These are phyloP conservation scores for Sciurus niger DNA, from an alignment of 2,113 vertebrate genomes.

Conservation along the genomic window DNA sequence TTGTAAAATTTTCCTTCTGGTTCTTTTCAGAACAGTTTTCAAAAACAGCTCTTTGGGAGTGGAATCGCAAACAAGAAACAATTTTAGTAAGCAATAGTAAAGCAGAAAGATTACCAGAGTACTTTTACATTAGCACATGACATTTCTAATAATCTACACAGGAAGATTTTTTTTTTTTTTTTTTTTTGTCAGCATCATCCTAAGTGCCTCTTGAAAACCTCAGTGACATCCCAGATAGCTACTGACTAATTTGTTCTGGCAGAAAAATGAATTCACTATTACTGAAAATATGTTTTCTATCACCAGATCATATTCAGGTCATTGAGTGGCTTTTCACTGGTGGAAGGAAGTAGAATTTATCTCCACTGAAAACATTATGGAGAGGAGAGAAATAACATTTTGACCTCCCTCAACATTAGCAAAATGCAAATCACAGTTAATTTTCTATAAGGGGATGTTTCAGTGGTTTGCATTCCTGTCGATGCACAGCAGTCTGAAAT, in stretches of 20 bases:
- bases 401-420: constrained; percentile 69
- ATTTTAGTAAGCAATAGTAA: constrained; percentile 25
- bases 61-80: constrained; percentile 23
- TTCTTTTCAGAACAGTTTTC: constrained; percentile 51
- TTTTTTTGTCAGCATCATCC: constrained; percentile 33
- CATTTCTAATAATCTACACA: constrained; percentile 76
- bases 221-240: constrained; percentile 50
- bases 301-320: constrained; percentile 78
- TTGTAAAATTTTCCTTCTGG: constrained; percentile 1
- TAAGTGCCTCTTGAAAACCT: constrained; percentile 81
- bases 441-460: constrained; percentile 69
- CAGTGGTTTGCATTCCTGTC: constrained; percentile 52
- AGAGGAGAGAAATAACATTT: constrained; percentile 75
- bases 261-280: constrained; percentile 80
- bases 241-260: constrained; percentile 82
- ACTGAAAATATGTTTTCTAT: constrained; percentile 78
- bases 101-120: constrained; percentile 27
- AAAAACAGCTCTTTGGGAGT: constrained; percentile 28
- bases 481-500: constrained; percentile 26
- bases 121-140: constrained; percentile 67
- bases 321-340: constrained; percentile 68
- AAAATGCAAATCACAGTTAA: constrained; percentile 83
- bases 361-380: constrained; percentile 31
- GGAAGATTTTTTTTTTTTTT: constrained; percentile 29
- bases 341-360: constrained; percentile 60